Evolutionary conservation across 35 echinoderm and acorn worm species (phyloP).

Genomic region (Holothuria glaberrima): DNA sequence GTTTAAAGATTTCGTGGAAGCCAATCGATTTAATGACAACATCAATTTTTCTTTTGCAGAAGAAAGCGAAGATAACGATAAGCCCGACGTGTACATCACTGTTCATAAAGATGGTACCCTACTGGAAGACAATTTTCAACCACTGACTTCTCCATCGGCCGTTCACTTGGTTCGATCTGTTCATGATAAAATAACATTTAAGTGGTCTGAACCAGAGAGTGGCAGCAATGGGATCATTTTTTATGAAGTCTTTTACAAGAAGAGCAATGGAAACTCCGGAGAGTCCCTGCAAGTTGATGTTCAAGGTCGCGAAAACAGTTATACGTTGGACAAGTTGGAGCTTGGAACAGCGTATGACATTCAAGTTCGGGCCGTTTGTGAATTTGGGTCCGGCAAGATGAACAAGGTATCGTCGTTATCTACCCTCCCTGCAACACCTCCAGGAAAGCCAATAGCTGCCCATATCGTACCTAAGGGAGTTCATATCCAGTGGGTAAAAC

Average conservation of each 20-base stretch:
- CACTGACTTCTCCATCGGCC: background rate
- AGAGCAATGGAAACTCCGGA: background rate
- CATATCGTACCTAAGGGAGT: constrained; percentile 17
- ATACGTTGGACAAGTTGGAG: background rate
- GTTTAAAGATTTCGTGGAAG: constrained; percentile 41
- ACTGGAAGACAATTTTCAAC: background rate
- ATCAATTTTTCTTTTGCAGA: constrained; percentile 28
- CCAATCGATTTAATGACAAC: constrained; percentile 23
- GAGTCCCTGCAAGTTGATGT: background rate
- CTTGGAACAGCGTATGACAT: constrained; percentile 13
- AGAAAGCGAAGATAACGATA: background rate
- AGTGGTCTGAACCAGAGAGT: background rate
- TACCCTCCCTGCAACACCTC: constrained; percentile 16
- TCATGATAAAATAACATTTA: background rate
- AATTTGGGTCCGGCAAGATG: constrained; percentile 15
- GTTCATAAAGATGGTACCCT: background rate
- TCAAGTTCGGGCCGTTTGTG: constrained; percentile 17
- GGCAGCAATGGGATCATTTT: background rate
- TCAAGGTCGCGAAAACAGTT: background rate
- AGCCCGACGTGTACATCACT: constrained; percentile 38
- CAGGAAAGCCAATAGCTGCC: constrained; percentile 18
- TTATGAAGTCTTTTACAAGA: constrained; percentile 35
- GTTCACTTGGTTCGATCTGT: background rate
- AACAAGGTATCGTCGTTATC: background rate
- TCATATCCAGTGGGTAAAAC: constrained; percentile 9